Conservation (phyloP, 2,113 vertebrate species). For the Istiophorus platypterus region DNA sequence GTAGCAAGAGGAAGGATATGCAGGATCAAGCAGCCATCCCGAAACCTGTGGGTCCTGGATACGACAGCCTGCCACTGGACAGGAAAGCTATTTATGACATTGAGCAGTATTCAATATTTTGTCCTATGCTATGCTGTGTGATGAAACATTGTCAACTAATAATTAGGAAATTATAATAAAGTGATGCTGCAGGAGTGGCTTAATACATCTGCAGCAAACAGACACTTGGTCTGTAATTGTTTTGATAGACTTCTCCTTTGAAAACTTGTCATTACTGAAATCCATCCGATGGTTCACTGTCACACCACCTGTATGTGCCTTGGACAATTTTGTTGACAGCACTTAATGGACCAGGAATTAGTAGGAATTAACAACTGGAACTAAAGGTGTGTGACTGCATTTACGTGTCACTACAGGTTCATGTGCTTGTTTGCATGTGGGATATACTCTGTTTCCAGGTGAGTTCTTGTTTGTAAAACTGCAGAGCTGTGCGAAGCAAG, state of each 20-base stretch:
- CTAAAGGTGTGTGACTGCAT: too few species aligned
- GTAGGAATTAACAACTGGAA: too few species aligned
- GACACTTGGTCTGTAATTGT: background rate
- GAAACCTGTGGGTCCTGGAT: constrained; percentile 92
- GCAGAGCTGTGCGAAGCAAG: constrained; percentile 86
- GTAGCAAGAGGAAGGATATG: constrained; percentile 86
- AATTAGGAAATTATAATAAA: background rate
- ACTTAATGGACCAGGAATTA: background rate
- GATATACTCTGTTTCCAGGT: constrained; percentile 88
- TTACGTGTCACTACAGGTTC: too few species aligned
- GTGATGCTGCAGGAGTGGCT: background rate
- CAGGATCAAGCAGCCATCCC: constrained; percentile 91
- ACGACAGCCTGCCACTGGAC: constrained; percentile 82
- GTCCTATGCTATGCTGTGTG: background rate
- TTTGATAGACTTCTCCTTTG: background rate
- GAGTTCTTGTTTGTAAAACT: constrained; percentile 76
- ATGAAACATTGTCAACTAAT: background rate
- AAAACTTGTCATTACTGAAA: background rate
- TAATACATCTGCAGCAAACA: background rate
- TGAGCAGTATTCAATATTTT: background rate
- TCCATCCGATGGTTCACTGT: background rate
- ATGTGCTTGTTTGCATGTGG: background rate
- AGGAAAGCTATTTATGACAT: constrained; percentile 10
- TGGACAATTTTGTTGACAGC: background rate
- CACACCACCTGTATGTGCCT: background rate